These are phyloP conservation scores for Nephrotoma appendiculata DNA, from an alignment of 2,888 invertebrate species.

Conservation along the genomic window DNA sequence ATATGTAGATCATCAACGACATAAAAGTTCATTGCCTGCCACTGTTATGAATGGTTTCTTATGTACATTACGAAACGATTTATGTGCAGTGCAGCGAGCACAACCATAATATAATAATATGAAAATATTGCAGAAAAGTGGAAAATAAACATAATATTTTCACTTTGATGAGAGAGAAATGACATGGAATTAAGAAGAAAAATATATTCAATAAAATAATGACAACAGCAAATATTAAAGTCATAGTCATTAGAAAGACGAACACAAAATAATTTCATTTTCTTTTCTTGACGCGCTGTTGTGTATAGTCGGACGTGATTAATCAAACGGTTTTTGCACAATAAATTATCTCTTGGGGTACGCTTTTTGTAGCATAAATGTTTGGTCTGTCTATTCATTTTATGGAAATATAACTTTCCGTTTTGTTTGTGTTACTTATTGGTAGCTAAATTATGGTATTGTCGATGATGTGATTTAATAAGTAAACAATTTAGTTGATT, in stretches of 20 bases:
- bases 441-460: background rate
- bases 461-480: background rate
- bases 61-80: background rate
- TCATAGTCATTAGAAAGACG: background rate
- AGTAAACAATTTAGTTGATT: background rate
- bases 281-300: background rate
- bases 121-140: background rate
- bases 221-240: background rate
- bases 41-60: background rate
- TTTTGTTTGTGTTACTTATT: background rate
- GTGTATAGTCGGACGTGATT: background rate
- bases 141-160: background rate
- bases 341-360: background rate
- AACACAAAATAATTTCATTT: background rate
- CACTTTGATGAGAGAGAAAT: background rate
- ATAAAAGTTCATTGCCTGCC: background rate
- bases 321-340: background rate
- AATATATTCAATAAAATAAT: background rate
- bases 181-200: background rate
- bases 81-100: background rate
- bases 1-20: background rate
- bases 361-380: background rate
- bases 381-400: background rate
- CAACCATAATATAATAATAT: background rate
- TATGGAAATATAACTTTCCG: background rate